Conservation (phyloP, 2,888 invertebrate species). For the Clostera curtula region DNA sequence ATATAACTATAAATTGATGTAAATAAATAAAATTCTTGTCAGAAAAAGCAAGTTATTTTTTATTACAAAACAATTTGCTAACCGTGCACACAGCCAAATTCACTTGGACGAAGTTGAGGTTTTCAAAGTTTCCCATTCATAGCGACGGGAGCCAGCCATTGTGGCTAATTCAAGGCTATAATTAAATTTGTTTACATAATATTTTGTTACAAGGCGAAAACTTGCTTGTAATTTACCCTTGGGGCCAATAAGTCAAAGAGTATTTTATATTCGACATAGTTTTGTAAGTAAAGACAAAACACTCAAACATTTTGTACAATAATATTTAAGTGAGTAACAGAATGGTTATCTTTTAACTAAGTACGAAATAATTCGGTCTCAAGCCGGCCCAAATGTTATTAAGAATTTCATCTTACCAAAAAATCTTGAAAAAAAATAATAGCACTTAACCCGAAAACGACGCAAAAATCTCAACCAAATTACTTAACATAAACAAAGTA, state of each 20-base stretch:
- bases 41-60: constrained; percentile 37
- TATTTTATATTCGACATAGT: constrained; percentile 19
- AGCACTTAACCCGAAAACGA: constrained; percentile 20
- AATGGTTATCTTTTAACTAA: neutral
- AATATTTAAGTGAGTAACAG: constrained; percentile 5
- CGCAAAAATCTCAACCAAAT: constrained; percentile 28
- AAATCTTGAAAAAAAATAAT: constrained; percentile 14
- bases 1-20: neutral
- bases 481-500: constrained; percentile 37
- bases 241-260: constrained; percentile 16
- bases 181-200: constrained; percentile 69
- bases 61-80: constrained; percentile 46
- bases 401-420: constrained; percentile 10
- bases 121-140: constrained; percentile 56
- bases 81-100: constrained; percentile 39
- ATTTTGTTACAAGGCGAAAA: constrained; percentile 49
- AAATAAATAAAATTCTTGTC: constrained; percentile 23
- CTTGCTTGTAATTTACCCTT: constrained; percentile 34
- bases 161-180: constrained; percentile 66
- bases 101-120: constrained; percentile 55
- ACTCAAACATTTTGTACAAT: constrained; percentile 9
- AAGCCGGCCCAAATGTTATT: no score
- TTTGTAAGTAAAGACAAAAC: constrained; percentile 15
- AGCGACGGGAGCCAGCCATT: constrained; percentile 52
- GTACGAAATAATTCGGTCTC: no score